These are phyloP conservation scores for Cyphotilapia sp. DNA, from an alignment of 2,113 vertebrate genomes.

Conservation along the genomic window DNA sequence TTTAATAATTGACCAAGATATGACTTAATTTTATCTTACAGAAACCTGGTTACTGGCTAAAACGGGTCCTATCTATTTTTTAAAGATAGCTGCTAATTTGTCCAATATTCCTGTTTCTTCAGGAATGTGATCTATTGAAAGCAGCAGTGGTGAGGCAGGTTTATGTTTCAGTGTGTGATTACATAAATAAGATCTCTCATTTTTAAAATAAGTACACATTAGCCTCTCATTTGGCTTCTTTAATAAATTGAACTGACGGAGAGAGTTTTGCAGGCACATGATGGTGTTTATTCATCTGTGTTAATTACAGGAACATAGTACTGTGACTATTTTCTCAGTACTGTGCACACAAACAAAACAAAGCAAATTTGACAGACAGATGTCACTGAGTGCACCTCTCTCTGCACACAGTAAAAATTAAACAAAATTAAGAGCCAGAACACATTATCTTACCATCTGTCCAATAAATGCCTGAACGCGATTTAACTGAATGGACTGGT, in stretches of 20 bases:
- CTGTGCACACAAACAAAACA: neutral
- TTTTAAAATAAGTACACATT: neutral
- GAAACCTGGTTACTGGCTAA: neutral
- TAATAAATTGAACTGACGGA: neutral
- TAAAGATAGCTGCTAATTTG: neutral
- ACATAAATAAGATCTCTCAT: neutral
- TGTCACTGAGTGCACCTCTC: neutral
- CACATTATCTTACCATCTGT: neutral
- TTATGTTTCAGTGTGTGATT: neutral
- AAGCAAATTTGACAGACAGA: neutral
- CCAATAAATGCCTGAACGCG: neutral
- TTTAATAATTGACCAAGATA: neutral
- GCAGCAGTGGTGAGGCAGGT: neutral
- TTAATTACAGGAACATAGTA: neutral
- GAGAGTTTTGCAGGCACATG: neutral
- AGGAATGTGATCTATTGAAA: neutral
- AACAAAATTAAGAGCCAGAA: neutral
- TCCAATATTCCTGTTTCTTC: neutral
- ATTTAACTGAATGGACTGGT: neutral
- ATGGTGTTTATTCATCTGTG: neutral
- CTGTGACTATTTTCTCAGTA: neutral
- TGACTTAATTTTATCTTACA: neutral
- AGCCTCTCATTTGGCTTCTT: neutral
- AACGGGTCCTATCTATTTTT: fast-evolving
- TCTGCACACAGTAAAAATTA: neutral